Base-by-base conservation (phyloP, 2,888 invertebrate genomes). In the Rhagium mordax region DNA sequence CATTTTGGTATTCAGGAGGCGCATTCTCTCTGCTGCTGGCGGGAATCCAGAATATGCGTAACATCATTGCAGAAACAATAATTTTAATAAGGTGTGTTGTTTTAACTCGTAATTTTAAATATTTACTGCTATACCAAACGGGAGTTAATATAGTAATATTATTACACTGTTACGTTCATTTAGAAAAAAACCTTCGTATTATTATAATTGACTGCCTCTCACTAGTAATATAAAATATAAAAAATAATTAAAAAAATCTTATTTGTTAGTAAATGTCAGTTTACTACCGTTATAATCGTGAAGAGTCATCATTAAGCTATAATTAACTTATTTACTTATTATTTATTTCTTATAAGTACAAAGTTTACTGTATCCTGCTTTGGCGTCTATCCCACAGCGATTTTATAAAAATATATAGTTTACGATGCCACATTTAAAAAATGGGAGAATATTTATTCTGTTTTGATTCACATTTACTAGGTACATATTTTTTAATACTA, bases 201-300 rank as follows among this genome's bases (percentile, higher is more conserved):
- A 64, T 71, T 71, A 2, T 57, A 65, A 71, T 57, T n/a, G 24
- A 41, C 62, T 70, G 21, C 62, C 64, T 55, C 57, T 51, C 70
- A 49, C 49, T 16, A 51, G 15, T 16, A 29, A 15, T 47, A 10
- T 41, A 29, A 47, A n/a, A n/a, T n/a, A n/a, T n/a, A 48, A 57
- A 65, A 61, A 48, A 65, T 27, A 48, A 29, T 15, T 47, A 24
- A 67, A 55, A 27, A 47, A 69, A 29, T 7, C 2, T 13, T 47
- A 57, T 55, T 64, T 29, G 41, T 33, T 48, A 24, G 21, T 53
- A 65, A 65, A 71, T 65, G 71, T 65, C 71, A 71, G 66, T 71
- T 66, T 65, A 27, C 66, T 70, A 55, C 64, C 48, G 71, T 59
- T 65, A 65, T 57, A 59, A 47, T 71, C 66, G 71, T 66, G 66